Conservation (phyloP, 1,140 invertebrate species). For the Steinernema khuongi region DNA sequence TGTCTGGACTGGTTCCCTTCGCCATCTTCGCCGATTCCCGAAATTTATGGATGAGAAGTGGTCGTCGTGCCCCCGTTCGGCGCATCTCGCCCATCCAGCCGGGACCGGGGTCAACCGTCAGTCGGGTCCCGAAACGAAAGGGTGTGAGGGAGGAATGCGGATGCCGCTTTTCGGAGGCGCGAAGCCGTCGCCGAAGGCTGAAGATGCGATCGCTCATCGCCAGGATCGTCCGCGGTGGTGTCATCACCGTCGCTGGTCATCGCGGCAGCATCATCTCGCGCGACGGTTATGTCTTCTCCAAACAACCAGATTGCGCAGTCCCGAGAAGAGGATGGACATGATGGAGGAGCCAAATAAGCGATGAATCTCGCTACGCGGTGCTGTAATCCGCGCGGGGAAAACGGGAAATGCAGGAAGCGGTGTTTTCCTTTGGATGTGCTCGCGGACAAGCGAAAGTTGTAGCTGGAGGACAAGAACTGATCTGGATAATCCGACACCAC, state of each 20-base stretch:
- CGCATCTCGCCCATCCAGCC: background rate
- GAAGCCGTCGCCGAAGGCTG: background rate
- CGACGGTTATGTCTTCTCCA: background rate
- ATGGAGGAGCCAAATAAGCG: conserved; percentile 6
- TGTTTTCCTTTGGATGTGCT: too few species aligned
- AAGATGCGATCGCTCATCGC: background rate
- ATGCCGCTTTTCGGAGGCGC: background rate
- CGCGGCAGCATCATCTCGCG: conserved; percentile 9
- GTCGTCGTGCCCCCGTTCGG: background rate
- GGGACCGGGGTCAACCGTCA: background rate
- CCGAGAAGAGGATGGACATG: background rate
- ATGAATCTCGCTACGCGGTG: too few species aligned
- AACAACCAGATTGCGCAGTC: conserved; percentile 12
- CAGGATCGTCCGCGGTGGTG: background rate
- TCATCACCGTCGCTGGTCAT: background rate
- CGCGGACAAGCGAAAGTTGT: too few species aligned
- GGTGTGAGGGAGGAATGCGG: background rate
- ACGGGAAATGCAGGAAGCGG: too few species aligned
- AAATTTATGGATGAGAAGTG: conserved; percentile 7
- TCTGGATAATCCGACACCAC: too few species aligned
- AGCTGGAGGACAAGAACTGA: too few species aligned
- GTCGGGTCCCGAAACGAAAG: background rate
- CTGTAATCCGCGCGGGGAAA: too few species aligned
- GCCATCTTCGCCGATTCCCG: background rate
- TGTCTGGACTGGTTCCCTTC: background rate